Base-by-base conservation (phyloP, 1,140 invertebrate species). In the Chironomus striatipennis region DNA sequence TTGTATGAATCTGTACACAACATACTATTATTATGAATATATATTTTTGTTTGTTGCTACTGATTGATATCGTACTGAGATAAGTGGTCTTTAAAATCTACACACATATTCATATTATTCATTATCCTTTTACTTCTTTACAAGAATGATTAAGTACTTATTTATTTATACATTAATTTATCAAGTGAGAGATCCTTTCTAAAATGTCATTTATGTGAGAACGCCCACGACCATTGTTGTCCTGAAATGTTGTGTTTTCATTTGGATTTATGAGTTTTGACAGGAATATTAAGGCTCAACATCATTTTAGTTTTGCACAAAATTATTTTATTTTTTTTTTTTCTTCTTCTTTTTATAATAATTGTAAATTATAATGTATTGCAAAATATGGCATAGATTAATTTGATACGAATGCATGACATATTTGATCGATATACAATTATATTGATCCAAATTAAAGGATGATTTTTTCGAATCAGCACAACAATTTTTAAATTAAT, bases 31-130 rank as follows among this genome's bases (percentile, higher is more conserved):
- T 34, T 34, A 34, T 34, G 5, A 2, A 47, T 47, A 10, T 47
- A 47, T 15, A 10, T 57, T 12, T 15, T 12, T 57, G 47, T 15
- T 47, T 57, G n/a, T n/a, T 57, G 47, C 47, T 57, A 57, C 47
- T 57, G 47, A 57, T 57, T 57, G 47, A 57, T 57, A 57, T 57
- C 47, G n/a, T 57, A n/a, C 47, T 57, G 47, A 57, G 47, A 57
- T 57, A 57, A 57, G 47, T 57, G 47, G 47, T 12, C 47, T 57
- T 57, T 57, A 57, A 57, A 57, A 57, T 47, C 8, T 47, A 10
- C 15, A 47, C 15, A 57, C n/a, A 57, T 15, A 57, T 57, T 57
- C 24, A 34, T 1, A 47, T 57, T 57, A 57, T 57, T 57, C 47
- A 57, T 57, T 57, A 57, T 57, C 47, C 47, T 57, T 57, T n/a